These are phyloP conservation scores for Morone chrysops DNA, from an alignment of 2,113 vertebrate species.

Conservation along the genomic window DNA sequence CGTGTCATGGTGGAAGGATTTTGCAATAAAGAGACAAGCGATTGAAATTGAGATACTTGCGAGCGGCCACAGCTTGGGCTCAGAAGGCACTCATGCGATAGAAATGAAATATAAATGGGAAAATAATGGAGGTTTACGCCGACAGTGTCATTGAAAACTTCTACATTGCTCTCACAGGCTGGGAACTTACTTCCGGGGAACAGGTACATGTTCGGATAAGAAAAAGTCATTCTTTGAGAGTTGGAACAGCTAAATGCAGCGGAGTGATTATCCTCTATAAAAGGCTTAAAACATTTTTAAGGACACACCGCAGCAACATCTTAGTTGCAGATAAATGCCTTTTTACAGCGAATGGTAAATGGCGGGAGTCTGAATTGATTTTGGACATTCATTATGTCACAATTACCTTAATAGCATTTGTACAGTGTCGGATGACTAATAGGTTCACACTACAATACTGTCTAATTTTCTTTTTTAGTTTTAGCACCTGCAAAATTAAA, in stretches of 20 bases:
- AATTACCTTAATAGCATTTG: slow-evolving; percentile 75
- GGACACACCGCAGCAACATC: slow-evolving; percentile 14
- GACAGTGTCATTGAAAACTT: slow-evolving; percentile 58
- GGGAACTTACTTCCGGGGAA: slow-evolving; percentile 8
- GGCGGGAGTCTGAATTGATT: slow-evolving; percentile 65
- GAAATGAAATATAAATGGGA: slow-evolving; percentile 72
- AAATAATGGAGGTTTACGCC: slow-evolving; percentile 66
- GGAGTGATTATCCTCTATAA: background rate
- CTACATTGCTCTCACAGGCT: slow-evolving; percentile 28
- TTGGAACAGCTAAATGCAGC: slow-evolving; percentile 7
- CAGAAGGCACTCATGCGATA: slow-evolving; percentile 50
- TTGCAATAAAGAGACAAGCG: slow-evolving; percentile 73
- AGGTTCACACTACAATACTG: slow-evolving; percentile 49
- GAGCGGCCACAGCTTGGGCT: slow-evolving; percentile 47
- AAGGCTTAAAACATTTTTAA: slow-evolving; percentile 3
- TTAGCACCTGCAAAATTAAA: slow-evolving; percentile 30
- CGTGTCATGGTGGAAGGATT: slow-evolving; percentile 67
- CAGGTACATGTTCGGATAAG: slow-evolving; percentile 36
- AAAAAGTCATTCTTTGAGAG: background rate
- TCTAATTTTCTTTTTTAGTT: slow-evolving; percentile 18
- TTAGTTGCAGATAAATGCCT: slow-evolving; percentile 44
- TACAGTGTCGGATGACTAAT: slow-evolving; percentile 62
- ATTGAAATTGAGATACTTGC: slow-evolving; percentile 72
- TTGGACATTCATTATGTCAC: slow-evolving; percentile 77
- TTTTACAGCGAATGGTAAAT: slow-evolving; percentile 62